A percentile compares a stretch with the other conserved stretches of the same genome.
phyloP scores from a whole-genome alignment of 2,888 invertebrate genomes.

The Pammene fasciana region DNA sequence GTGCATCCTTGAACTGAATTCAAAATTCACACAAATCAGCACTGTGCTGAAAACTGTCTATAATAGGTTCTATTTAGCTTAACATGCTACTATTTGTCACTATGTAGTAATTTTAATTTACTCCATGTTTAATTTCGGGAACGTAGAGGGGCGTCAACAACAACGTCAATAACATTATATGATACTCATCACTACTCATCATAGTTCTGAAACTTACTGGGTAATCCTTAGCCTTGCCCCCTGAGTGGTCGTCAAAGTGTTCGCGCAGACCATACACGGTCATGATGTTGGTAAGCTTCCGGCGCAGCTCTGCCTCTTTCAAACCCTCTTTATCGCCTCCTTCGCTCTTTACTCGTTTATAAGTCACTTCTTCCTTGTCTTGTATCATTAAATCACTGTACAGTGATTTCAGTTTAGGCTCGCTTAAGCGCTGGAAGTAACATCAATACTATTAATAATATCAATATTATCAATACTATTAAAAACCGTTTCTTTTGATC shows the following conservation, averaged over 20 bases:
- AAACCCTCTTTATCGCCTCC: constrained; percentile 94
- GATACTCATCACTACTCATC: background rate
- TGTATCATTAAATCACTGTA: constrained; percentile 95
- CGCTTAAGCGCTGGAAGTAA: constrained; percentile 87
- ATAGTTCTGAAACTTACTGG: constrained; percentile 62
- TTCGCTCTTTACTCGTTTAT: constrained; percentile 91
- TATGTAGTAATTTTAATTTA: background rate
- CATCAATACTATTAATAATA: too few species aligned
- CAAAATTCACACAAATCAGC: too few species aligned
- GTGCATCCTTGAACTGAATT: too few species aligned
- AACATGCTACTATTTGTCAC: too few species aligned
- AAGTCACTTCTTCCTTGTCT: constrained; percentile 94
- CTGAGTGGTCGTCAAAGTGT: constrained; percentile 88
- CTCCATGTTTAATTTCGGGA: too few species aligned
- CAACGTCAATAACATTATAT: too few species aligned
- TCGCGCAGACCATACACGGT: constrained; percentile 90
- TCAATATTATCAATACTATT: background rate
- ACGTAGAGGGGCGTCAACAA: background rate
- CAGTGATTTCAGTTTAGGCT: constrained; percentile 92
- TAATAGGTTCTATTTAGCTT: too few species aligned
- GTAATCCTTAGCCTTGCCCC: constrained; percentile 82
- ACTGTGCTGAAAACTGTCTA: too few species aligned
- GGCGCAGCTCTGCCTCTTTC: constrained; percentile 90
- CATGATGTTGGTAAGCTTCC: constrained; percentile 92
- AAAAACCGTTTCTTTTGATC: background rate